Percentiles rank a stretch among this genome's conserved stretches.
phyloP scores from a whole-genome alignment of 2,888 invertebrate genomes.

The Microdon myrmicae region DNA sequence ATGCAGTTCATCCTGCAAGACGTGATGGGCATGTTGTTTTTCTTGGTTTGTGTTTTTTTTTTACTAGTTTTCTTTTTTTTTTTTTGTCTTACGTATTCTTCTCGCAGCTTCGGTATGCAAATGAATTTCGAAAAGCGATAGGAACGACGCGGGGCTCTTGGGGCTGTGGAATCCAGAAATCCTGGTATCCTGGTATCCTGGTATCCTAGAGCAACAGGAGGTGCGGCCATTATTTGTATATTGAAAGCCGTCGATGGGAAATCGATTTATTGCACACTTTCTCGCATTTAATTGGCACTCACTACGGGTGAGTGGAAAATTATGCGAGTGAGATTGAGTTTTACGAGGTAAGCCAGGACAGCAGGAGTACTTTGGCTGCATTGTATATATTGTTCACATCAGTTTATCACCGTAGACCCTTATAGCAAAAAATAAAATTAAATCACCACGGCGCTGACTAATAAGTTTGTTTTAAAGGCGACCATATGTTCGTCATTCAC shows the following conservation, averaged over 20 bases:
- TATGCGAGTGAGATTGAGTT: slow-evolving; percentile 52
- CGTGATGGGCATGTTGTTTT: slow-evolving; percentile 27
- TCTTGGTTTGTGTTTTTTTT: slow-evolving; percentile 10
- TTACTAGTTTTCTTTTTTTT: slow-evolving; percentile 4
- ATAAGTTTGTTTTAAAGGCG: no score
- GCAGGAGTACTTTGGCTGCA: slow-evolving; percentile 6
- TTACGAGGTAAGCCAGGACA: slow-evolving; percentile 46
- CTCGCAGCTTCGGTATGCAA: slow-evolving; percentile 28
- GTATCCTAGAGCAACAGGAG: slow-evolving; percentile 24
- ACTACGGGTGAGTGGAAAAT: slow-evolving; percentile 52
- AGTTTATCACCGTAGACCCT: no score
- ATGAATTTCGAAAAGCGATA: slow-evolving; percentile 24
- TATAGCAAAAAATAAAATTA: no score
- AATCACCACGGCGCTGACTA: slow-evolving; percentile 46
- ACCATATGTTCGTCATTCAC: no score
- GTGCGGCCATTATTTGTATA: slow-evolving; percentile 23
- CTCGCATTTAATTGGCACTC: slow-evolving; percentile 52
- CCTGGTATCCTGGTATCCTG: no score
- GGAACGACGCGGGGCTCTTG: slow-evolving; percentile 33
- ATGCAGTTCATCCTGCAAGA: slow-evolving; percentile 43
- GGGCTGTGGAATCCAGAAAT: no score
- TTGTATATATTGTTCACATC: slow-evolving; percentile 19
- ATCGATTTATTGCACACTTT: slow-evolving; percentile 52
- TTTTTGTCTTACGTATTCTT: neutral
- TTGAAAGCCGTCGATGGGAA: slow-evolving; percentile 40